phyloP scores from a whole-genome alignment of 2,888 invertebrate species.

The Epirrhoe alternata region DNA sequence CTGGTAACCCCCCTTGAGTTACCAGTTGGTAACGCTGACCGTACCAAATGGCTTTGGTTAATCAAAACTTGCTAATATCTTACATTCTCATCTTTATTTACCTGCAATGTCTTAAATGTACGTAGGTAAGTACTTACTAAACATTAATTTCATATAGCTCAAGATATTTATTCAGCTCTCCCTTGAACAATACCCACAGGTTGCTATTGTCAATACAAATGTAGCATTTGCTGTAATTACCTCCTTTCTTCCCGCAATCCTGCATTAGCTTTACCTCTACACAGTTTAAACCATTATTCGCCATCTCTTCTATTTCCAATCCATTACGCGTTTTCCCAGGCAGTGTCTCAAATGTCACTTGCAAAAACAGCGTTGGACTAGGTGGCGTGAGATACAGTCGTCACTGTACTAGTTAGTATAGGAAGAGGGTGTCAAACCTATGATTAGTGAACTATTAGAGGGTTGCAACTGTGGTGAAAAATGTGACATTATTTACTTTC shows the following conservation, averaged over 20 bases:
- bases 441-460: constrained; percentile 78
- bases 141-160: background rate
- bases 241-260: constrained; percentile 70
- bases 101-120: too few species aligned
- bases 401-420: constrained; percentile 30
- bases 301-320: constrained; percentile 14
- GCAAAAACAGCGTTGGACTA: constrained; percentile 48
- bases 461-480: constrained; percentile 72
- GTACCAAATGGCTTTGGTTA: too few species aligned
- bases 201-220: constrained; percentile 70
- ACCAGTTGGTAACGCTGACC: too few species aligned
- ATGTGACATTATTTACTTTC: constrained; percentile 45
- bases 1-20: too few species aligned
- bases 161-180: constrained; percentile 15
- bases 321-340: constrained; percentile 47
- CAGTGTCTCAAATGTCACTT: background rate
- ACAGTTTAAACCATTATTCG: constrained; percentile 43
- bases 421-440: constrained; percentile 76
- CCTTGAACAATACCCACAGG: constrained; percentile 35
- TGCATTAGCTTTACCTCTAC: constrained; percentile 70
- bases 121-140: background rate
- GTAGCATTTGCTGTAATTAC: constrained; percentile 79
- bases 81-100: too few species aligned
- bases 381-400: background rate
- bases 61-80: too few species aligned